Base-by-base conservation (phyloP, 2,888 invertebrate genomes). In the Drosophila bunnanda region DNA sequence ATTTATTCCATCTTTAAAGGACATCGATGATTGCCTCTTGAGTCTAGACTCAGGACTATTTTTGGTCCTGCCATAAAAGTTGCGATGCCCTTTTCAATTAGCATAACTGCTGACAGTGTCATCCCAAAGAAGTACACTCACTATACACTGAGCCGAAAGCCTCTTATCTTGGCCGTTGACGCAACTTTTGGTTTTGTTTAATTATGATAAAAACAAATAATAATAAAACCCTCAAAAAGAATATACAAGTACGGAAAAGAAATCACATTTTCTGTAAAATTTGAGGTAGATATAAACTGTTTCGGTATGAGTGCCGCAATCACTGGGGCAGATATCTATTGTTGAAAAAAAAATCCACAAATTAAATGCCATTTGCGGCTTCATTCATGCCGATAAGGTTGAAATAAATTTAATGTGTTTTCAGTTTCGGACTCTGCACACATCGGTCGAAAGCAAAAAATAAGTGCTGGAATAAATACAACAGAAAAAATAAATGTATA, bases 311-410 rank as follows among this genome's bases (percentile, higher is more conserved):
- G 28, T 73, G 41, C 48, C 41, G 58, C 48, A 68, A 55, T 75
- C 55, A 52, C 32, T 43, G 25, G 34, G 57, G 62, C 65, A 76
- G 68, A 80, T 87, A 83, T 82, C 87, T 82, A 78, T 68, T 62
- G 74, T 67, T 66, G 67, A 77, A 80, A 85, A 43, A 41, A 46
- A 85, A 52, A 85, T 73, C 80, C 76, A 81, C 65, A 83, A 72
- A 85, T 85, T 81, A 83, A 85, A 79, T 85, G 75, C 57, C 76
- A 80, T 87, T 77, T 83, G 86, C 88, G 83, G 86, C 86, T 85
- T 61, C 82, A 88, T 86, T 85, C 83, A 85, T 77, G 55, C 81
- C 75, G 85, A 85, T 85, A 85, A 85, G 75, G 79, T 73, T 78
- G 52, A 59, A 78, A 82, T 76, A 62, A 76, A 78, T 86, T 80